These are phyloP conservation scores for Eubasilissa regina DNA, from an alignment of 1,140 invertebrate genomes.

Conservation along the genomic window DNA sequence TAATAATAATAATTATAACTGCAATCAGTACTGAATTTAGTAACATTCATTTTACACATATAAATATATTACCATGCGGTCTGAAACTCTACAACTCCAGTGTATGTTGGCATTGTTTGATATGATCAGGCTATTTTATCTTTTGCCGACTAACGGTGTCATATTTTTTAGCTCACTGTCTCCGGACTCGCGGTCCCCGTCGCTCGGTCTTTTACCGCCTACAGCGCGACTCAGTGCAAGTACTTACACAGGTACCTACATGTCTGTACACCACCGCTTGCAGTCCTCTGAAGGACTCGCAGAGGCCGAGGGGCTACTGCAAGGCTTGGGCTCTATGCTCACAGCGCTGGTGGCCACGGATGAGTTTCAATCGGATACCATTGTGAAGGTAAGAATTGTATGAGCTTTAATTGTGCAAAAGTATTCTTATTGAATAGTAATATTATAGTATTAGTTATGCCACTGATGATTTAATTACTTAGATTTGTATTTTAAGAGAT, in stretches of 20 bases:
- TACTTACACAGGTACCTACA: constrained; percentile 75
- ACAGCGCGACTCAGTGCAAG: constrained; percentile 70
- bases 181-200: not conserved
- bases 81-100: too few relatives aligned
- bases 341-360: constrained; percentile 84
- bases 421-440: too few relatives aligned
- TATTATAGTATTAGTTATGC: too few relatives aligned
- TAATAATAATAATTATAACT: too few relatives aligned
- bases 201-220: not conserved
- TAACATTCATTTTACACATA: not conserved
- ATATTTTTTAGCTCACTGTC: not conserved
- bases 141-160: not conserved
- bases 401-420: too few relatives aligned
- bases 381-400: constrained; percentile 72
- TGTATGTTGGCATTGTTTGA: too few relatives aligned
- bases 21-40: not conserved
- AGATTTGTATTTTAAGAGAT: too few relatives aligned
- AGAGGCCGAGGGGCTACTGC: constrained; percentile 74
- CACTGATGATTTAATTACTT: too few relatives aligned
- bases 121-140: not conserved
- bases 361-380: constrained; percentile 81
- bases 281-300: constrained; percentile 75
- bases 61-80: too few relatives aligned
- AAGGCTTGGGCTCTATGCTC: constrained; percentile 78
- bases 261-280: constrained; percentile 62